These are phyloP conservation scores for Drosophila nikananu DNA, from an alignment of 1,140 invertebrate genomes.

Conservation along the genomic window DNA sequence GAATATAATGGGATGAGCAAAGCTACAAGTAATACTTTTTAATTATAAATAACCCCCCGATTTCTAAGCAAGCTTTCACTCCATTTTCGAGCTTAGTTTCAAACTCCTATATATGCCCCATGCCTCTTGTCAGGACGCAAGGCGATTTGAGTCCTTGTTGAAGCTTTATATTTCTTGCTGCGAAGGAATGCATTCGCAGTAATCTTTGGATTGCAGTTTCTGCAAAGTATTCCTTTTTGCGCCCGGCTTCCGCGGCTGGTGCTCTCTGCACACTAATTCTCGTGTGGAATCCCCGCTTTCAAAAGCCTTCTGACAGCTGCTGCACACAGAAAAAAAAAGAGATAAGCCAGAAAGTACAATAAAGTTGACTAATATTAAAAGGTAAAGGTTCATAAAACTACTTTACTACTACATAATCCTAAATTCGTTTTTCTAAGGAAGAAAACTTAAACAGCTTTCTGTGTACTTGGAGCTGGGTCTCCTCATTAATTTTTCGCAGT, in stretches of 20 bases:
- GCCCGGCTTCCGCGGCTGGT: slow-evolving; percentile 18
- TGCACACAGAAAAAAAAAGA: slow-evolving; percentile 5
- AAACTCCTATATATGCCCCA: slow-evolving; percentile 3
- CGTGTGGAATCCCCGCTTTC: slow-evolving; percentile 45
- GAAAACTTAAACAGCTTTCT: not conserved
- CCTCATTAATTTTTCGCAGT: not conserved
- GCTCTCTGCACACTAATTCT: slow-evolving; percentile 60
- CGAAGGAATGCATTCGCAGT: slow-evolving; percentile 43
- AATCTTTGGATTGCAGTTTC: slow-evolving; percentile 53
- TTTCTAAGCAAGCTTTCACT: not conserved
- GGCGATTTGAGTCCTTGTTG: slow-evolving; percentile 23
- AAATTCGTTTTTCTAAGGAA: not conserved
- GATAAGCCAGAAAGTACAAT: not conserved
- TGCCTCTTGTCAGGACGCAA: slow-evolving; percentile 18
- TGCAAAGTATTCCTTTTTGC: slow-evolving; percentile 44
- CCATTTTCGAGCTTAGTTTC: not conserved
- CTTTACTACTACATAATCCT: too few species aligned
- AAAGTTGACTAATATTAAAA: not conserved
- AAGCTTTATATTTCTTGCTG: slow-evolving; percentile 28
- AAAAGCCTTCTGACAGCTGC: slow-evolving; percentile 42
- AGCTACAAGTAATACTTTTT: not conserved
- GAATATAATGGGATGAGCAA: not conserved
- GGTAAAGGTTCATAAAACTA: not conserved
- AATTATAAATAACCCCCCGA: not conserved
- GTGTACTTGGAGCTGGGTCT: not conserved